Conservation (phyloP, 1,140 invertebrate species). For the Psix sp. region DNA sequence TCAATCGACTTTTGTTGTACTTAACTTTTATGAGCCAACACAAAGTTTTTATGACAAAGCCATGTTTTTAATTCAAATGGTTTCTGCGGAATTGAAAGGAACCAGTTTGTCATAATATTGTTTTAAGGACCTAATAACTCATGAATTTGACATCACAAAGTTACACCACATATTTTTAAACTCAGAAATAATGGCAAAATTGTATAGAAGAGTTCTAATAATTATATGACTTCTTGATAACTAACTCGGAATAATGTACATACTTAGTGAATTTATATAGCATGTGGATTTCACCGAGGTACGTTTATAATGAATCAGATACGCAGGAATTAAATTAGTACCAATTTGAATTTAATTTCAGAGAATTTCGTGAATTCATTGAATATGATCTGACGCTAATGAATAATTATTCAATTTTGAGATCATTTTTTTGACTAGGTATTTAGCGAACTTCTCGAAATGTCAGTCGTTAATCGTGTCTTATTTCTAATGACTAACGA, state of each 20-base stretch:
- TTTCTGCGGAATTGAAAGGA: no score
- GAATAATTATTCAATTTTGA: no score
- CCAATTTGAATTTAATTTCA: no score
- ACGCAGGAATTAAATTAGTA: background rate
- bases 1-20: background rate
- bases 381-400: no score
- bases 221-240: constrained; percentile 9
- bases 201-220: constrained; percentile 15
- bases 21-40: background rate
- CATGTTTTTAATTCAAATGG: no score
- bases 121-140: no score
- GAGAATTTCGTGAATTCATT: no score
- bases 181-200: background rate
- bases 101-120: no score
- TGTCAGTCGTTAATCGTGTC: background rate
- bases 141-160: no score
- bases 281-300: constrained; percentile 28
- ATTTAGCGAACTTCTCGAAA: no score
- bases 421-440: no score
- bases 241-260: constrained; percentile 30
- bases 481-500: constrained; percentile 8
- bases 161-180: no score
- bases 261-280: constrained; percentile 37
- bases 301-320: constrained; percentile 32
- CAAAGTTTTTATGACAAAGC: background rate